Conservation (phyloP, 2,888 invertebrate genomes). For the Eupithecia dodoneata region DNA sequence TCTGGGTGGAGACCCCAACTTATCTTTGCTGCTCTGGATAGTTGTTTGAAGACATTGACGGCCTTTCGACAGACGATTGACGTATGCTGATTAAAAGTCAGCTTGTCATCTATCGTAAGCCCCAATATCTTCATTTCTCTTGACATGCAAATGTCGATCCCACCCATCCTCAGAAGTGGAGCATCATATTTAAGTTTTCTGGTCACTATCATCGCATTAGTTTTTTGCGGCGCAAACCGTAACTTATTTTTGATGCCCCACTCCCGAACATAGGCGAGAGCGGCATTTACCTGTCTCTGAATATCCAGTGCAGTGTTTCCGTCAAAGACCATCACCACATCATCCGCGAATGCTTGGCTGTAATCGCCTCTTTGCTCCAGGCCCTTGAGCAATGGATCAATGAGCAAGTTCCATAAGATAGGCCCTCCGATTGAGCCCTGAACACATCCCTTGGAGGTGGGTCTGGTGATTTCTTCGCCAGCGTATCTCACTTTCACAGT, state of each 20-base stretch:
- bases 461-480: constrained; percentile 23
- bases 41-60: too few relatives aligned
- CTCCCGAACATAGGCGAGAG: too few relatives aligned
- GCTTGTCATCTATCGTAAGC: constrained; percentile 17
- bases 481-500: constrained; percentile 7
- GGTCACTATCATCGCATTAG: neutral
- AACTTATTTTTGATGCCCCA: constrained; percentile 24
- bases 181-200: neutral
- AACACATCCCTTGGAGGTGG: constrained; percentile 28
- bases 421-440: constrained; percentile 36
- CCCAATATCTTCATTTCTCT: constrained; percentile 17
- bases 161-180: neutral
- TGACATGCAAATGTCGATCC: neutral
- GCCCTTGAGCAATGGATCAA: constrained; percentile 28
- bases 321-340: too few relatives aligned
- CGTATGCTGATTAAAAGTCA: too few relatives aligned
- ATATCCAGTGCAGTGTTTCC: too few relatives aligned
- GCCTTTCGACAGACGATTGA: too few relatives aligned
- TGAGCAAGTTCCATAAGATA: constrained; percentile 30
- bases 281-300: too few relatives aligned
- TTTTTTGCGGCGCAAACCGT: constrained; percentile 12
- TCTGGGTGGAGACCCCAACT: too few relatives aligned
- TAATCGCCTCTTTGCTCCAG: neutral
- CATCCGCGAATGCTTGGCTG: constrained; percentile 12
- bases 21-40: too few relatives aligned